Percentiles rank a stretch among this genome's conserved stretches.
These are phyloP conservation scores for Myopa testacea DNA, from an alignment of 2,888 invertebrate genomes.

Conservation along the genomic window DNA sequence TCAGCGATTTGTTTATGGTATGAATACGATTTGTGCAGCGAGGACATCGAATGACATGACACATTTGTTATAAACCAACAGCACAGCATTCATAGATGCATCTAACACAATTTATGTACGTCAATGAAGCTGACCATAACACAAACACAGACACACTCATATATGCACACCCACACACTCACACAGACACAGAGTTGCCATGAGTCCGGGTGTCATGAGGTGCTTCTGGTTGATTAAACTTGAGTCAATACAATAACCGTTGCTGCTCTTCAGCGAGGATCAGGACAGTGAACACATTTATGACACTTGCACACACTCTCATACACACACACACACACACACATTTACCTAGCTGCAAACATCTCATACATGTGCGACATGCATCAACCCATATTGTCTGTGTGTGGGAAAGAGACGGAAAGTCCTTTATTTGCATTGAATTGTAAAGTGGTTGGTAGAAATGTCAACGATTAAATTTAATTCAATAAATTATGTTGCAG, in stretches of 20 bases:
- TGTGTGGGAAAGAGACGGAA: neutral
- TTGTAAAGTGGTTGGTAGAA: neutral
- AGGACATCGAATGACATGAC: neutral
- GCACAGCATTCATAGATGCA: neutral
- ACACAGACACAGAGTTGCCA: neutral
- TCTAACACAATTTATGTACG: conserved; percentile 16
- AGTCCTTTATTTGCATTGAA: neutral
- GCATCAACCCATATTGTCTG: neutral
- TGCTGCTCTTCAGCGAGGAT: neutral
- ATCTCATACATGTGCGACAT: neutral
- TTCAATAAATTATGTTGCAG: conserved; percentile 14
- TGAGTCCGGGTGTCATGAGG: neutral
- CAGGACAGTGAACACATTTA: neutral
- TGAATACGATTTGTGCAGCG: conserved; percentile 20
- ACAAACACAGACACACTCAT: neutral
- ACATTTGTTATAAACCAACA: neutral
- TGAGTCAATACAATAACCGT: conserved; percentile 22
- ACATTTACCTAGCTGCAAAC: neutral
- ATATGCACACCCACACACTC: conserved; percentile 1
- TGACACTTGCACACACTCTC: neutral
- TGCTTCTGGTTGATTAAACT: conserved; percentile 23
- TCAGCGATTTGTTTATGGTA: conserved; percentile 30
- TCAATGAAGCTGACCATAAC: neutral
- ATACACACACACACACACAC: conserved; percentile 16
- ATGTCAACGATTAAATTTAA: conserved; percentile 17